A percentile compares a stretch with the other conserved stretches of the same genome.
Conservation (phyloP, 2,888 invertebrate species). For the Apocheima hispidaria region DNA sequence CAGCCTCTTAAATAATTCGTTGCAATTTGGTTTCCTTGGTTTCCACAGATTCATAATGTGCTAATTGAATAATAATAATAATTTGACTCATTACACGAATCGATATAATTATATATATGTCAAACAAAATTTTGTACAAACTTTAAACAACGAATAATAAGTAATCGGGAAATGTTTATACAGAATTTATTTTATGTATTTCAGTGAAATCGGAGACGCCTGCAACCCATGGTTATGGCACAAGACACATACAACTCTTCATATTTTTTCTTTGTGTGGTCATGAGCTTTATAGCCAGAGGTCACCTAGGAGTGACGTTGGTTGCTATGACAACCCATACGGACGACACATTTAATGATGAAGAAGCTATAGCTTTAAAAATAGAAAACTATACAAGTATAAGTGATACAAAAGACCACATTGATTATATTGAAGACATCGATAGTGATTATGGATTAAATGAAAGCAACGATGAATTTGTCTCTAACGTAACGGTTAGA, state of each 20-base stretch:
- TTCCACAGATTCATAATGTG: too few relatives aligned
- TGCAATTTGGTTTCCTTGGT: too few relatives aligned
- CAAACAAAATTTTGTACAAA: too few relatives aligned
- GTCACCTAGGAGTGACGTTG: slow-evolving; percentile 42
- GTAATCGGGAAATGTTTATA: too few relatives aligned
- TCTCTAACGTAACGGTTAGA: background rate
- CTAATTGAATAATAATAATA: too few relatives aligned
- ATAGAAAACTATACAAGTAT: background rate
- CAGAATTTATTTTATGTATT: slow-evolving; percentile 8
- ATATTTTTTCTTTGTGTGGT: slow-evolving; percentile 31
- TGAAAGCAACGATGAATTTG: background rate
- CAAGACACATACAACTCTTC: slow-evolving; percentile 36
- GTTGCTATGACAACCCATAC: slow-evolving; percentile 41
- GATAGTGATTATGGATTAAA: background rate
- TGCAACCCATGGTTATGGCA: slow-evolving; percentile 30
- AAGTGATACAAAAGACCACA: background rate
- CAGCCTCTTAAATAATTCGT: too few relatives aligned
- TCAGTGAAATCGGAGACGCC: slow-evolving; percentile 23
- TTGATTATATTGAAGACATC: background rate
- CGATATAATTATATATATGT: too few relatives aligned
- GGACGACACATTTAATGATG: background rate
- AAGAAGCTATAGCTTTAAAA: background rate
- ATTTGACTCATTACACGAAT: too few relatives aligned
- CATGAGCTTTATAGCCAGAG: slow-evolving; percentile 32
- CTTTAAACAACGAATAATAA: too few relatives aligned